Conservation (phyloP, 2,797 vertebrate genomes). For the Lepilemur ruficaudatus region DNA sequence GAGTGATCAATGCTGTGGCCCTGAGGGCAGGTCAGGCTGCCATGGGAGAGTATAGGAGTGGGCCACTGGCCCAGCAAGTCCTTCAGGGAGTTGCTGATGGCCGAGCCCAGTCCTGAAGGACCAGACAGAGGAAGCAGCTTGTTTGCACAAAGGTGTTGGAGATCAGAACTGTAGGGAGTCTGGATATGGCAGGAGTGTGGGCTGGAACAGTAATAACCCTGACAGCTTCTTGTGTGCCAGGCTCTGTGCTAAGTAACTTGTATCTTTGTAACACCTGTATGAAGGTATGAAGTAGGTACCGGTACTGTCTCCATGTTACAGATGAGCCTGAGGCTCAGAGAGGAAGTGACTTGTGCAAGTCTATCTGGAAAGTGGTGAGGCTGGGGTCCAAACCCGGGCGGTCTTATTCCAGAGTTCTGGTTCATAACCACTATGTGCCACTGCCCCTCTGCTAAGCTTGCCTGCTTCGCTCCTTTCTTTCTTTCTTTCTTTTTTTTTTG, state of each 20-base stretch:
- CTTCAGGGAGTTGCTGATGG: neutral
- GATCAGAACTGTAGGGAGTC: neutral
- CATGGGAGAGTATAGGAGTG: neutral
- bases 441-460: neutral
- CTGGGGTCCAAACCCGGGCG: neutral
- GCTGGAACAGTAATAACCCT: neutral
- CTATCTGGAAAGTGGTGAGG: constrained; percentile 1
- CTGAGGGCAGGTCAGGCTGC: neutral
- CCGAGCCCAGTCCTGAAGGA: neutral
- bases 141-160: neutral
- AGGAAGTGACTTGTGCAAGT: neutral
- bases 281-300: neutral
- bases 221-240: neutral
- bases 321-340: neutral
- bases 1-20: neutral
- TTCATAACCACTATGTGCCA: neutral
- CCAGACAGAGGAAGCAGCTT: neutral
- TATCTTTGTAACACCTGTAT: neutral
- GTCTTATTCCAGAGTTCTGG: neutral
- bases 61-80: neutral
- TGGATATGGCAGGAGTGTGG: neutral
- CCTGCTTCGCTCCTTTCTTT: too few species aligned
- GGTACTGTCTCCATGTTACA: neutral
- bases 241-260: neutral
- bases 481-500: too few species aligned